Base-by-base conservation (phyloP, 2,113 vertebrate genomes). In the Sardina pilchardus region DNA sequence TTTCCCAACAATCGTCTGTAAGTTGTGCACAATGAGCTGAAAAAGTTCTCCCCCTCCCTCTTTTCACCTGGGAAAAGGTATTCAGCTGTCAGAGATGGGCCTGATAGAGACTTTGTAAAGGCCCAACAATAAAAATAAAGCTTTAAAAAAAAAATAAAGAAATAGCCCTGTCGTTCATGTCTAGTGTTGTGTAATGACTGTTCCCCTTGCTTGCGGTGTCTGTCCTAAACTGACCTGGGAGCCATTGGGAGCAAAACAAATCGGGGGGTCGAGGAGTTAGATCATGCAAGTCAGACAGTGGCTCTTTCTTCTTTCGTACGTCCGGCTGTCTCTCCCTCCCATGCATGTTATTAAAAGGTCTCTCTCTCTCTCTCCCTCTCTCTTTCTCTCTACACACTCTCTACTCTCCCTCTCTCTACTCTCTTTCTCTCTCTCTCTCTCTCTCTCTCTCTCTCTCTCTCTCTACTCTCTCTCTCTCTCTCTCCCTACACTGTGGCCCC, bases 61-160 rank as follows among this genome's bases (percentile, higher is more conserved):
- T 78, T 78, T 78, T 34, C 71, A 78, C 71, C 71, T 78, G 71
- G 71, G 71, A 78, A 78, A 78, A 78, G 71, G 71, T 78, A 78
- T 78, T 78, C 71, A 78, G 71, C 34, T 39, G 71, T 78, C 71
- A 78, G 5, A 78, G 30, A 78, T 78, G 30, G 71, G 71, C 71
- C 71, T 36, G 71, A 78, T 78, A 75, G 30, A 0, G 67, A 75
- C 30, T 75, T 75, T 36, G 71, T 78, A 78, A 78, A 78, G 34
- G 71, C 12, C 10, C 34, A 17, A 36, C 34, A 78, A 78, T 17
- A 36, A 39, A 78, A 78, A 78, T 71, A 71, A 71, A 14, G 63
- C 63, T 30, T n/a, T n/a, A n/a, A n/a, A n/a, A 3, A 71, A 71
- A 12, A 34, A 36, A 36, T 34, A 78, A 36, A 75, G 12, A 75